phyloP scores from a whole-genome alignment of 2,888 invertebrate species.

The Drosophila meridionalis region DNA sequence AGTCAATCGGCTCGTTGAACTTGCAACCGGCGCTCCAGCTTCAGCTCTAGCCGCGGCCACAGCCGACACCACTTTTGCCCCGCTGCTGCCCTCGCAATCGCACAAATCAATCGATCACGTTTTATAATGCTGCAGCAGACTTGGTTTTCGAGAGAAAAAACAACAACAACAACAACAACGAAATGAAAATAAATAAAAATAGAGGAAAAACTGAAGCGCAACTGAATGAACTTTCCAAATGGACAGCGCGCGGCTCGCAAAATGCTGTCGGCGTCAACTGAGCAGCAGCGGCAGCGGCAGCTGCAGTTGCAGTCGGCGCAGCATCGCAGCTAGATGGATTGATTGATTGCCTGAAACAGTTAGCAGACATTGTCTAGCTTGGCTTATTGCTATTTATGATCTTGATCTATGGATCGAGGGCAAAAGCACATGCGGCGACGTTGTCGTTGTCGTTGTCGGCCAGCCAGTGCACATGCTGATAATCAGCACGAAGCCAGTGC shows the following conservation, averaged over 20 bases:
- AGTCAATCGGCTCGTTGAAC: slow-evolving; percentile 83
- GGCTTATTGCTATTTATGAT: slow-evolving; percentile 84
- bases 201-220: slow-evolving; percentile 61
- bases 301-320: slow-evolving; percentile 42
- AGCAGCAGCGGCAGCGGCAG: slow-evolving; percentile 35
- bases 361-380: slow-evolving; percentile 80
- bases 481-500: slow-evolving; percentile 66
- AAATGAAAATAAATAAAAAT: slow-evolving; percentile 28
- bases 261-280: slow-evolving; percentile 55
- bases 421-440: slow-evolving; percentile 78
- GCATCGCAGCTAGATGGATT: slow-evolving; percentile 72
- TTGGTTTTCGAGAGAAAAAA: slow-evolving; percentile 24
- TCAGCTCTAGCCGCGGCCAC: slow-evolving; percentile 25
- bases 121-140: slow-evolving; percentile 66
- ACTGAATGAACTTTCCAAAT: slow-evolving; percentile 79
- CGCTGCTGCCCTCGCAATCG: slow-evolving; percentile 65
- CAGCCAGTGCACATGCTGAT: slow-evolving; percentile 76
- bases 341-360: slow-evolving; percentile 84
- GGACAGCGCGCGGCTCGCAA: slow-evolving; percentile 65
- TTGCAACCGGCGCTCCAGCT: slow-evolving; percentile 68
- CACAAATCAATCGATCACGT: slow-evolving; percentile 84
- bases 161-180: slow-evolving; percentile 21
- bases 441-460: slow-evolving; percentile 47
- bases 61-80: slow-evolving; percentile 17
- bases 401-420: slow-evolving; percentile 84